Evolutionary conservation across 2,113 vertebrate genomes (phyloP).

Genomic region (Anolis carolinensis): DNA sequence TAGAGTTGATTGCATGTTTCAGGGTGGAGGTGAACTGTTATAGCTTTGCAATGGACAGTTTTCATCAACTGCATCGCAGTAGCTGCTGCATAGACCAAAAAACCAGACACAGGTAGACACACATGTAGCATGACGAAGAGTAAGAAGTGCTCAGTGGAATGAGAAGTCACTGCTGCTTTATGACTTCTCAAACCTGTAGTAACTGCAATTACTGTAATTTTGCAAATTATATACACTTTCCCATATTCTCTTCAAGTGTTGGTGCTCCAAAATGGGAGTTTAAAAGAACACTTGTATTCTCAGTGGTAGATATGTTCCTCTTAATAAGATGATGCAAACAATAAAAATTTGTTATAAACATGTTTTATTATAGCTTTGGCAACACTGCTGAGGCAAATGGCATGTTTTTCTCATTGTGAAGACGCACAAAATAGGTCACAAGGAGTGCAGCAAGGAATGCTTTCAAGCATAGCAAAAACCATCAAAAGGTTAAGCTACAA

Average conservation of each 20-base stretch:
- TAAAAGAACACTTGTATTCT: constrained; percentile 51
- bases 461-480: constrained; percentile 7
- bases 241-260: constrained; percentile 35
- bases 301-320: constrained; percentile 43
- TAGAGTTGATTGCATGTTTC: too few relatives aligned
- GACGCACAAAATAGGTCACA: neutral
- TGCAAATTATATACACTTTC: constrained; percentile 55
- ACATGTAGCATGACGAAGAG: neutral
- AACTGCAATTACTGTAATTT: constrained; percentile 62
- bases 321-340: constrained; percentile 49
- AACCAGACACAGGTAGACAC: neutral
- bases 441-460: constrained; percentile 11
- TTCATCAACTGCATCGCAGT: too few relatives aligned
- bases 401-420: constrained; percentile 13
- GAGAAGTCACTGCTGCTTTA: constrained; percentile 40
- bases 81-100: too few relatives aligned
- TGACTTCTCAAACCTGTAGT: constrained; percentile 20
- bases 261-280: constrained; percentile 44
- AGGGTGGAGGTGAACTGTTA: too few relatives aligned
- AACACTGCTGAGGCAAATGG: constrained; percentile 38
- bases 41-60: too few relatives aligned
- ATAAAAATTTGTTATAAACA: constrained; percentile 46
- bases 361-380: constrained; percentile 16
- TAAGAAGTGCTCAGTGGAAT: neutral
- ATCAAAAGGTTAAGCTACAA: neutral